Percentiles rank a stretch among this genome's conserved stretches.
phyloP scores from a whole-genome alignment of 37 sponge, comb jelly and placozoan genomes.

The Halisarca cf. caerulea region DNA sequence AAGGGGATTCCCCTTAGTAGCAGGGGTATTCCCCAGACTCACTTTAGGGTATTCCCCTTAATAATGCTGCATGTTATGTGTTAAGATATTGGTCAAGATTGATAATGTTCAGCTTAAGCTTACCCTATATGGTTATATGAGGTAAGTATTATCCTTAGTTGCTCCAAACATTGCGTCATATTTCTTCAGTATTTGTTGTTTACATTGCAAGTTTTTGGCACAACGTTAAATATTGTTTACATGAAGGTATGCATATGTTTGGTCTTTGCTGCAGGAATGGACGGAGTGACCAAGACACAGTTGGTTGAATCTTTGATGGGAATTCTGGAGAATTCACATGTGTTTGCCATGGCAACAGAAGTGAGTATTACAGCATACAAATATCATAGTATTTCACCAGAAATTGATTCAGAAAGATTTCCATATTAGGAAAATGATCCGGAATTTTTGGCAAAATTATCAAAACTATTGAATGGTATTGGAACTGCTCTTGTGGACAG shows the following conservation, averaged over 20 bases:
- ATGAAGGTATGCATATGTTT: too few relatives aligned
- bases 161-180: background rate
- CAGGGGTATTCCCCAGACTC: too few relatives aligned
- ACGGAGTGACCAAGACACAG: constrained; percentile 68
- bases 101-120: too few relatives aligned
- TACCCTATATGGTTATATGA: too few relatives aligned
- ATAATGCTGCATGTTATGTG: too few relatives aligned
- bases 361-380: too few relatives aligned
- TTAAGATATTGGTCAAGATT: too few relatives aligned
- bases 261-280: constrained; percentile 94
- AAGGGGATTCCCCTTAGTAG: too few relatives aligned
- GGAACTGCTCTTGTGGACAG: constrained; percentile 65
- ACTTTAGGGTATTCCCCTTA: too few relatives aligned
- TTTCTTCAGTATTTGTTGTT: too few relatives aligned
- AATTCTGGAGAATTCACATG: constrained; percentile 52
- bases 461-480: constrained; percentile 77
- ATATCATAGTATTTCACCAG: background rate
- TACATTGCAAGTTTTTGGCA: too few relatives aligned
- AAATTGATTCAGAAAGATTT: background rate
- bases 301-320: constrained; percentile 72
- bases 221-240: too few relatives aligned
- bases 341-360: constrained; percentile 30
- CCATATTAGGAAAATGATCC: constrained; percentile 43
- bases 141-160: constrained; percentile 6
- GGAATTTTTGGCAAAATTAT: constrained; percentile 67